Evolutionary conservation across 2,797 vertebrate genomes (phyloP).

Genomic region (Hemibagrus guttatus): DNA sequence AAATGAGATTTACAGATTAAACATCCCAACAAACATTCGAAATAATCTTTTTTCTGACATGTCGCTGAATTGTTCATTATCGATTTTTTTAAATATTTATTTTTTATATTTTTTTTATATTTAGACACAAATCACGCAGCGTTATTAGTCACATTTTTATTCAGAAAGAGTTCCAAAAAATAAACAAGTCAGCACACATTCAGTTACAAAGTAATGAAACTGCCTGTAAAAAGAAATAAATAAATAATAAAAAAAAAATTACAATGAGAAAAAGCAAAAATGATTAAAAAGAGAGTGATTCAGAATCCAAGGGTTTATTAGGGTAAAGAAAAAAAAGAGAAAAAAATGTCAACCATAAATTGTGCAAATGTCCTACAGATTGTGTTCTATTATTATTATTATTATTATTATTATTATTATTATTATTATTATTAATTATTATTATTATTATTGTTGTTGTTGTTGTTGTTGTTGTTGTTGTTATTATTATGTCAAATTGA

Average conservation of each 20-base stretch:
- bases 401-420: neutral
- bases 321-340: no score
- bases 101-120: no score
- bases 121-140: constrained; percentile 47
- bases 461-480: neutral
- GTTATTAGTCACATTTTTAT: constrained; percentile 79
- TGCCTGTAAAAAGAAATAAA: constrained; percentile 38
- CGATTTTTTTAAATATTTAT: neutral
- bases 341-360: neutral
- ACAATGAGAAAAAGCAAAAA: neutral
- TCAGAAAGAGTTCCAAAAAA: constrained; percentile 82
- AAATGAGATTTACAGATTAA: neutral
- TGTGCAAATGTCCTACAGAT: constrained; percentile 5
- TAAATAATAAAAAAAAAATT: constrained; percentile 63
- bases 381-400: neutral
- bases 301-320: neutral
- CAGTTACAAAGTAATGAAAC: constrained; percentile 77
- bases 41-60: neutral
- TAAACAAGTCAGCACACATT: constrained; percentile 83
- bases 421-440: neutral
- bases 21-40: neutral
- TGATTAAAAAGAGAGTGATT: neutral
- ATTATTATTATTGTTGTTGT: constrained; percentile 8
- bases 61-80: neutral
- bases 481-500: neutral